Evolutionary conservation across 2,888 invertebrate genomes (phyloP), one percentile per base, ranked within the genome.

Genomic region (Branchellion lobata): DNA sequence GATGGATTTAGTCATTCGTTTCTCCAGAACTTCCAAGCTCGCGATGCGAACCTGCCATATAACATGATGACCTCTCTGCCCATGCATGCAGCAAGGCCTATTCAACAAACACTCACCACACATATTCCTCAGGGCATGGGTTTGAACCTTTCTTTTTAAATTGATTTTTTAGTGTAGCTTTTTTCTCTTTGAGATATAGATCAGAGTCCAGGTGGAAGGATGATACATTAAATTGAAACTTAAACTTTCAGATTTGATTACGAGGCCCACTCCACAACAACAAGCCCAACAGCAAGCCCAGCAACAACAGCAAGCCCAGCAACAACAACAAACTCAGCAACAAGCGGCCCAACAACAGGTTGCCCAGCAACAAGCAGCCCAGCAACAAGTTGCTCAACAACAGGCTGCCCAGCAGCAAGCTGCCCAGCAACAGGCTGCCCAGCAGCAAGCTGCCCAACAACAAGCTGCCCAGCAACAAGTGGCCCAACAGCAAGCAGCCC

Each of bases 361-460:
- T 34, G 77, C 65, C 5, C 33, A 31, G 29, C 72, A 71, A 57
- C 79, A 71, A 47, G n/a, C 8, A 31, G 11, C 8, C 5, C 74
- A 74, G 31, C 61, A 29, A 34, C 69, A 69, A 29, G 51, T 61
- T 73, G 72, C 51, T 0, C 81, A 74, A 73, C 78, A 81, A 76
- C 61, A 68, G 69, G 68, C 34, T 27, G n/a, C n/a, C n/a, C n/a
- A n/a, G 21, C 71, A 69, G 33, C 78, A 69, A 34, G 14, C 18
- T 8, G 33, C 29, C 27, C 73, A 73, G 47, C 65, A 76, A 33
- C 74, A 76, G 40, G 65, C 57, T 2, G 31, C 24, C 11, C 61
- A 53, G 27, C 61, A 36, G 34, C 78, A 53, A 65, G 53, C 53
- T 57, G 21, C 61, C 5, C 40, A 36, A 34, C 78, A 36, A 57